Evolutionary conservation across 2,113 vertebrate species (phyloP), one percentile per base, ranked within the genome.

Genomic region (Daubentonia madagascariensis): DNA sequence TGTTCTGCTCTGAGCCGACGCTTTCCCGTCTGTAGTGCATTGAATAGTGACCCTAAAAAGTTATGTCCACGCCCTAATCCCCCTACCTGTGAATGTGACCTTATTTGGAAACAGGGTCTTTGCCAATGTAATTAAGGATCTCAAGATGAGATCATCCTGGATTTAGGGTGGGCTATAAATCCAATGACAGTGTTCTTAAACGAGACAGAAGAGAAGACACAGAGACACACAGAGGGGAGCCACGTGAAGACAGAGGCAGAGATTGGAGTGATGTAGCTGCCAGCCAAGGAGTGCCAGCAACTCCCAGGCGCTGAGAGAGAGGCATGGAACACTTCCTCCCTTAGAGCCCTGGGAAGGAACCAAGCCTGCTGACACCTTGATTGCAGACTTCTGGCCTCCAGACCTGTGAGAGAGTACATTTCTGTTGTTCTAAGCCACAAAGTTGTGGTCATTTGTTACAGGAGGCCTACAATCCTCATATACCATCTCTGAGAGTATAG

Each of bases 41-140:
- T 3, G 3, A 70, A 45, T 20, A 32, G 37, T 40, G 80, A 78
- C 35, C 67, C 89, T 30, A 1, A 10, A 68, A 43, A 57, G 81
- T 32, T 14, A 28, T 2, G 43, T 57, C 14, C 3, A 11, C 52
- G 8, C 18, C 76, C 84, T 57, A 16, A 54, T 3, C n/a, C 16
- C 61, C 0, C 0, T 10, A 70, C 40, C 85, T 67, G 45, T 30
- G 48, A 91, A 22, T 1, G 22, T 2, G 12, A 57, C 13, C 30
- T 86, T 78, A 73, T 65, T 65, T 84, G 90, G 85, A 87, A 86
- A 78, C 10, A 90, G 61, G 35, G 18, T 50, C 78, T 87, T 81
- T 52, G 68, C 87, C 32, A 30, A 13, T 83, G 35, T 59, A 48
- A 70, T 37, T 52, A 50, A 32, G 50, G 30, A 79, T 93, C 45